phyloP scores from a whole-genome alignment of 2,113 vertebrate species.

The Passer domesticus region DNA sequence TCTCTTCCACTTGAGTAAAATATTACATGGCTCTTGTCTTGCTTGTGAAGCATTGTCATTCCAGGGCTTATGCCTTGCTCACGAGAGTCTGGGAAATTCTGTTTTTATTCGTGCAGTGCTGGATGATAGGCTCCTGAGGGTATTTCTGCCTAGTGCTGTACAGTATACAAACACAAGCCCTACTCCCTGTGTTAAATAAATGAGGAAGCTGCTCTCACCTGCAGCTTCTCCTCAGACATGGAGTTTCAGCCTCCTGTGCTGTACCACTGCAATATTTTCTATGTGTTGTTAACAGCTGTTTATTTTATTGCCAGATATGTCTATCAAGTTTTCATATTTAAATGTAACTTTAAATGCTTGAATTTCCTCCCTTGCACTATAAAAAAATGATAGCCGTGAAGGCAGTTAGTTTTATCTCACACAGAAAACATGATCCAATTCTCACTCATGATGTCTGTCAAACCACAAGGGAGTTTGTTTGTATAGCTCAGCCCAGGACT shows the following conservation, averaged over 20 bases:
- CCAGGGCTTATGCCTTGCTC: not conserved
- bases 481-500: not conserved
- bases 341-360: slow-evolving; percentile 18
- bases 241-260: not conserved
- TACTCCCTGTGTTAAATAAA: not conserved
- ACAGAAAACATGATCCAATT: not conserved
- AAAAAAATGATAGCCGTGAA: not conserved
- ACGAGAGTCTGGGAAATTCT: not conserved
- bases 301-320: slow-evolving; percentile 14
- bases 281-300: not conserved
- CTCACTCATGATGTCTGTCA: not conserved
- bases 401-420: not conserved
- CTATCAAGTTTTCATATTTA: slow-evolving; percentile 27
- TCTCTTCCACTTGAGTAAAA: not conserved
- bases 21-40: not conserved
- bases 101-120: not conserved
- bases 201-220: not conserved
- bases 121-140: not conserved
- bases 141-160: not conserved
- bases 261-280: not conserved
- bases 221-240: not conserved
- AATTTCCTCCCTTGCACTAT: not conserved
- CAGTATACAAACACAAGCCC: not conserved
- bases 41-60: not conserved
- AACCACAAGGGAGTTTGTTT: not conserved